phyloP scores from a whole-genome alignment of 2,888 invertebrate genomes.

The Criorhina ranunculi region DNA sequence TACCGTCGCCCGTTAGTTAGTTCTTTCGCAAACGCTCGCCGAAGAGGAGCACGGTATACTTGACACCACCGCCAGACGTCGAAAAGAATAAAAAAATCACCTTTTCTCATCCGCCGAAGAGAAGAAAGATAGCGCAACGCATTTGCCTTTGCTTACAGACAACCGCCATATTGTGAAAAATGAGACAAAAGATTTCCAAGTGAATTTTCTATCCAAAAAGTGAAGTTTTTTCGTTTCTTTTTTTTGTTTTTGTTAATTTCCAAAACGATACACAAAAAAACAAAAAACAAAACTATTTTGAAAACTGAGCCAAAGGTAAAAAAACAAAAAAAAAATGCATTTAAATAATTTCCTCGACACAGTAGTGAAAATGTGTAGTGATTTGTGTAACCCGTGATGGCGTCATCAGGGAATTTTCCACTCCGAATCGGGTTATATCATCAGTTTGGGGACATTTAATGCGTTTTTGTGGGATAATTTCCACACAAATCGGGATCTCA shows the following conservation, averaged over 20 bases:
- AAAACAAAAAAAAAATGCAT: conserved; percentile 10
- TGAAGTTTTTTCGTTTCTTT: conserved; percentile 53
- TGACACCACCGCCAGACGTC: conserved; percentile 33
- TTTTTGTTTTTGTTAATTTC: conserved; percentile 55
- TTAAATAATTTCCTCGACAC: conserved; percentile 3
- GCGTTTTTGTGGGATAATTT: conserved; percentile 22
- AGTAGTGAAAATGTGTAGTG: conserved; percentile 16
- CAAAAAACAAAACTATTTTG: conserved; percentile 14
- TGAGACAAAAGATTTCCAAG: conserved; percentile 78
- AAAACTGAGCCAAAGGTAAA: conserved; percentile 48
- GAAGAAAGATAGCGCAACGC: conserved; percentile 77
- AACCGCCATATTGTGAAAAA: conserved; percentile 79
- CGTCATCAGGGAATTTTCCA: conserved; percentile 65
- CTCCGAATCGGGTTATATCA: conserved; percentile 55
- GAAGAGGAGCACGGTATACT: conserved; percentile 70
- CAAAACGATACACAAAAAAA: conserved; percentile 34
- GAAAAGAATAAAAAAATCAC: conserved; percentile 72
- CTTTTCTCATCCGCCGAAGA: conserved; percentile 70
- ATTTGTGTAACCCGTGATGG: conserved; percentile 46
- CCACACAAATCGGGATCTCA: background rate
- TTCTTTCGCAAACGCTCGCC: conserved; percentile 75
- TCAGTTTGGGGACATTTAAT: conserved; percentile 17
- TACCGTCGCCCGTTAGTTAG: conserved; percentile 64
- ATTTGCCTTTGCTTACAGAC: conserved; percentile 66
- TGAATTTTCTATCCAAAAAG: conserved; percentile 67